phyloP scores from a whole-genome alignment of 2,888 invertebrate species.

The Lepidochrysops patricia region DNA sequence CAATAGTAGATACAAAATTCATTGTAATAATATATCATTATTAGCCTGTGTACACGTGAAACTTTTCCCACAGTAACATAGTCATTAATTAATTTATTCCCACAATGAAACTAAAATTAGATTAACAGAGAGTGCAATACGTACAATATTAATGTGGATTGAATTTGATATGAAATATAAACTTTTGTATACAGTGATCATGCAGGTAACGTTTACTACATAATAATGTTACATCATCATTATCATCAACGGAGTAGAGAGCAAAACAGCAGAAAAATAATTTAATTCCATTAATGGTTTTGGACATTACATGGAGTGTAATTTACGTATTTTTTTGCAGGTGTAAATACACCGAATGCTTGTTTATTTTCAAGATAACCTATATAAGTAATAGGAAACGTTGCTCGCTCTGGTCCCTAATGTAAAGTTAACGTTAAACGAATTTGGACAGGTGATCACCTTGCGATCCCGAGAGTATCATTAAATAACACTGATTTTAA shows the following conservation, averaged over 20 bases:
- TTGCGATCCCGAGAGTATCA: conserved; percentile 52
- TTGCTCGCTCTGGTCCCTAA: conserved; percentile 44
- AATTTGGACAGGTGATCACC: conserved; percentile 61
- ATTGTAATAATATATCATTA: conserved; percentile 10
- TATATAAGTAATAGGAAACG: conserved; percentile 25
- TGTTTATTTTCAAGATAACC: not conserved
- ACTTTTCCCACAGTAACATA: conserved; percentile 13
- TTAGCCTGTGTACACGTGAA: conserved; percentile 9
- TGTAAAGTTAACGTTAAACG: conserved; percentile 60
- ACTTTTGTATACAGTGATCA: not conserved
- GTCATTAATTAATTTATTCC: conserved; percentile 12
- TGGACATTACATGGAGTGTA: too few relatives aligned
- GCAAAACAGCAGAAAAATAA: not conserved
- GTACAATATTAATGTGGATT: not conserved
- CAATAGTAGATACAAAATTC: conserved; percentile 3
- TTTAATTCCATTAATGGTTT: too few relatives aligned
- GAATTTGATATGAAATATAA: not conserved
- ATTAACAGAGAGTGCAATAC: conserved; percentile 8
- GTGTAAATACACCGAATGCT: not conserved
- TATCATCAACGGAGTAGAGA: not conserved
- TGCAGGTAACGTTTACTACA: not conserved
- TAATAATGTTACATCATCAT: not conserved
- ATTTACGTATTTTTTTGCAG: too few relatives aligned
- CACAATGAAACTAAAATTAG: conserved; percentile 13
- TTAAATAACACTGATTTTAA: conserved; percentile 47